Conservation (phyloP, 2,113 vertebrate species). For the Calidris pugnax region DNA sequence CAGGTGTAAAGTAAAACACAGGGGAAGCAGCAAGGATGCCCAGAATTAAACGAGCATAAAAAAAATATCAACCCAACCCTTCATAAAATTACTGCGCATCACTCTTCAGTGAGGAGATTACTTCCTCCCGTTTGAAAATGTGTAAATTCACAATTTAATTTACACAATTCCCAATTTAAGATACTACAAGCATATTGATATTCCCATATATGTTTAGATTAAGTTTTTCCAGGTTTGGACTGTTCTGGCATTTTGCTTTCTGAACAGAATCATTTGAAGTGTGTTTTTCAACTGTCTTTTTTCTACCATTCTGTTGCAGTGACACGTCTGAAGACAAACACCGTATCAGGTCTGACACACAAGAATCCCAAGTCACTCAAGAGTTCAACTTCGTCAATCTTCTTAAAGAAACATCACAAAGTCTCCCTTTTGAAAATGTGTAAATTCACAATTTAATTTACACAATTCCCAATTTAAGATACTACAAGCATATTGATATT, state of each 20-base stretch:
- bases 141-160: background rate
- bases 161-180: background rate
- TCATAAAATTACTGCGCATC: background rate
- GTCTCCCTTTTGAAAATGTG: background rate
- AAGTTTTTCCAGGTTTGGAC: background rate
- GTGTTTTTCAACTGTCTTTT: background rate
- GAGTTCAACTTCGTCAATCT: background rate
- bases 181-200: background rate
- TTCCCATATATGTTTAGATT: background rate
- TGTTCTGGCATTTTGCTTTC: background rate
- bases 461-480: too few relatives aligned
- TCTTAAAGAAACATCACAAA: too few relatives aligned
- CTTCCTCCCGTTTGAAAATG: background rate
- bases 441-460: background rate
- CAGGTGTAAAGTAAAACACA: background rate
- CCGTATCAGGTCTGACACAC: background rate
- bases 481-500: background rate
- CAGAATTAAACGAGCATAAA: background rate
- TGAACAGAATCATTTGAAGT: background rate
- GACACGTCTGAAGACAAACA: background rate
- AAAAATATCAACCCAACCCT: background rate
- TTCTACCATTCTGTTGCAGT: background rate
- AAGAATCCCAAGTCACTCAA: constrained; percentile 15
- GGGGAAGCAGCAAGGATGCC: background rate
- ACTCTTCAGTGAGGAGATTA: background rate